A percentile compares a stretch with the other conserved stretches of the same genome.
Conservation (phyloP, 1,140 invertebrate species). For the Drosophila santomea region DNA sequence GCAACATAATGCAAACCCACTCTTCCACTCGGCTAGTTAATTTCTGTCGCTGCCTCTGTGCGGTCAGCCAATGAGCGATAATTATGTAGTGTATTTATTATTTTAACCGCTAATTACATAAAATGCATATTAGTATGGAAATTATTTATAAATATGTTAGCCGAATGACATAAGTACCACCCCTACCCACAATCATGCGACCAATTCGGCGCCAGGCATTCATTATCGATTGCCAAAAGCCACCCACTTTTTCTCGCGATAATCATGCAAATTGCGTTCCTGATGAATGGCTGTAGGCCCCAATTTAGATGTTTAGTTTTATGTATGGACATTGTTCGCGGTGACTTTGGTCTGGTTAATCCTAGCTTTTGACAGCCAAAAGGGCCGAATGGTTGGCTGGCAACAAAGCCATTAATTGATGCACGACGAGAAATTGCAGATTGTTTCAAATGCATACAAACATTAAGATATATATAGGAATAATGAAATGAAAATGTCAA, state of each 20-base stretch:
- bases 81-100: slow-evolving; percentile 83
- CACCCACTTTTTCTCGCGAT: slow-evolving; percentile 24
- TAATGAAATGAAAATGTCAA: no score
- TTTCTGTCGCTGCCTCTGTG: slow-evolving; percentile 60
- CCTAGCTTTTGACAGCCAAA: slow-evolving; percentile 40
- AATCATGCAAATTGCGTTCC: slow-evolving; percentile 59
- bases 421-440: neutral
- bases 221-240: slow-evolving; percentile 63
- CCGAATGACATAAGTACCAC: slow-evolving; percentile 48
- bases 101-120: slow-evolving; percentile 83
- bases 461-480: no score
- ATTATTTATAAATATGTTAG: slow-evolving; percentile 82
- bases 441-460: neutral
- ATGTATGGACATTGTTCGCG: slow-evolving; percentile 36
- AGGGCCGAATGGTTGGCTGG: slow-evolving; percentile 3
- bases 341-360: slow-evolving; percentile 44
- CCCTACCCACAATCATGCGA: slow-evolving; percentile 52
- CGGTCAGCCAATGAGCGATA: slow-evolving; percentile 75
- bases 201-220: slow-evolving; percentile 57
- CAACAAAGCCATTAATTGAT: slow-evolving; percentile 36
- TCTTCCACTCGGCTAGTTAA: slow-evolving; percentile 48
- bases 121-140: slow-evolving; percentile 82
- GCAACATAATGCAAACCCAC: slow-evolving; percentile 11
- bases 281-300: slow-evolving; percentile 62
- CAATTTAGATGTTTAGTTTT: slow-evolving; percentile 66